A percentile compares a stretch with the other conserved stretches of the same genome.
These are phyloP conservation scores for Heliconius sara DNA, from an alignment of 2,888 invertebrate genomes.

Conservation along the genomic window DNA sequence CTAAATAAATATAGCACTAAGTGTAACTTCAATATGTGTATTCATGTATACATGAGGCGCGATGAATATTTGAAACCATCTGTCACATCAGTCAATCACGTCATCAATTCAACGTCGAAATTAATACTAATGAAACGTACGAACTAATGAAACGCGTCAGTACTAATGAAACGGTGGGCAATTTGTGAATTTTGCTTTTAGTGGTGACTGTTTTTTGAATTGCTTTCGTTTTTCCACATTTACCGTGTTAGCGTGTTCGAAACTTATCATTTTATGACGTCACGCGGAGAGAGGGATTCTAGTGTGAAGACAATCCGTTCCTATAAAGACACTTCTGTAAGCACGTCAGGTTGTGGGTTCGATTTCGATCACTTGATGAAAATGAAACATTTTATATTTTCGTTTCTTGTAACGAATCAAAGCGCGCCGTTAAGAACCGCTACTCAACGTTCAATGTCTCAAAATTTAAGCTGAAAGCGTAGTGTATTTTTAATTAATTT, in stretches of 20 bases:
- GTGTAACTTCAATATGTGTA: neutral
- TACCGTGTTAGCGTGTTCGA: neutral
- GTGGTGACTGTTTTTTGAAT: neutral
- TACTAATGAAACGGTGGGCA: neutral
- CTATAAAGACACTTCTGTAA: too few species aligned
- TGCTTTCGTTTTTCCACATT: neutral
- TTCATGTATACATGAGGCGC: neutral
- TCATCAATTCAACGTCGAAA: neutral
- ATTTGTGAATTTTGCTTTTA: neutral
- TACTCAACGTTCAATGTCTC: too few species aligned
- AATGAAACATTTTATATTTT: too few species aligned
- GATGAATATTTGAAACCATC: slow-evolving; percentile 1
- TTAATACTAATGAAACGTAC: neutral
- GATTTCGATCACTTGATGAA: neutral
- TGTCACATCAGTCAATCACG: slow-evolving; percentile 8
- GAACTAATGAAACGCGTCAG: neutral
- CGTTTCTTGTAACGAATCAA: too few species aligned
- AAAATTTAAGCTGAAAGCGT: too few species aligned
- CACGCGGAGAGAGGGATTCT: too few species aligned
- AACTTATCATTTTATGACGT: too few species aligned
- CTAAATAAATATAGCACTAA: too few species aligned
- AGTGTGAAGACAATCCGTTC: too few species aligned
- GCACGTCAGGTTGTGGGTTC: neutral
- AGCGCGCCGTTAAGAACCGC: too few species aligned
- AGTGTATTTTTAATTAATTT: too few species aligned